Evolutionary conservation across 1,140 invertebrate species (phyloP), one percentile per base, ranked within the genome.

Genomic region (Drosophila serrata): DNA sequence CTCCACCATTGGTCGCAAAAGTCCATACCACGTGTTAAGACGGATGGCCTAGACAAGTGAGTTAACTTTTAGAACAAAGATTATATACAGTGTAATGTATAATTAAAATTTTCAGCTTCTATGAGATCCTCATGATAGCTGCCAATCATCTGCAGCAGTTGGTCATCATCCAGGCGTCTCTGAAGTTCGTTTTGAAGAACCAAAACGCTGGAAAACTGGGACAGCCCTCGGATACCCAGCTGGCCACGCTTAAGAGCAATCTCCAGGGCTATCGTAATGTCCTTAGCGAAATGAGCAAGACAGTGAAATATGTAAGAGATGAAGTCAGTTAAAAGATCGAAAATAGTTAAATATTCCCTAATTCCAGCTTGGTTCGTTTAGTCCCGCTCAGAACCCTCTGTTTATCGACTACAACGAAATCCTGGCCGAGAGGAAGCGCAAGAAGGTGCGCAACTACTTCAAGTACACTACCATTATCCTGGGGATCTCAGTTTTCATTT

Each of bases 121-220:
- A 92, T 62, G 91, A 92, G 39, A 91, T 92, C 3, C 77, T 92
- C 0, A 80, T 92, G 81, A 69, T 92, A 19, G 70, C 87, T 0
- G 87, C 87, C 27, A 92, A 92, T 79, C 91, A 92, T 68, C 75
- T 92, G 19, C 90, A 92, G 78, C 87, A 92, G 53, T 55, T 92
- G 48, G 73, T 92, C 4, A 79, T 92, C 6, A 75, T 92, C 7
- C 92, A 90, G 56, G 62, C 91, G 2, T 82, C 91, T 1, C 8
- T 92, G 3, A 72, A 75, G 7, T 92, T 80, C 35, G 65, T 92
- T 9, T 79, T 74, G 7, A 64, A 75, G 15, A 82, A 92, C 45
- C 70, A 82, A n/a, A 15, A 59, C 6, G 19, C 45, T 0, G 35
- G 57, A 0, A 53, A 73, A 9, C 60, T 92, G 24, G 91, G 91